Percentiles rank a stretch among this genome's conserved stretches.
Evolutionary conservation across 1,140 invertebrate genomes (phyloP).

Genomic region (Trichoplusia ni): DNA sequence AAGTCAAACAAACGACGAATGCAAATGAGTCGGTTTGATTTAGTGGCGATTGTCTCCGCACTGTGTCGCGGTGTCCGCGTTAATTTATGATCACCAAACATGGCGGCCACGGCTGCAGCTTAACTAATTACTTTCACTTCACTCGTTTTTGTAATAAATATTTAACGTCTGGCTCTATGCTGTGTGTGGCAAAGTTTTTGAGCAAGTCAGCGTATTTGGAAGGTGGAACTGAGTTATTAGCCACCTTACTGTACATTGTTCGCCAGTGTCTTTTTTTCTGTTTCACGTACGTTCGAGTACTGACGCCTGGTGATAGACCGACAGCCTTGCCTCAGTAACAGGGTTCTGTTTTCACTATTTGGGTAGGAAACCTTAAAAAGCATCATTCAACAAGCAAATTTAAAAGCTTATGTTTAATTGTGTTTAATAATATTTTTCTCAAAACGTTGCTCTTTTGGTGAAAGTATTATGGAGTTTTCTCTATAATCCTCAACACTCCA

Average conservation of each 20-base stretch:
- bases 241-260: background rate
- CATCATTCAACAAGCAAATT: too few species aligned
- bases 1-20: background rate
- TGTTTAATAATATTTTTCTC: too few species aligned
- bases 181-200: background rate
- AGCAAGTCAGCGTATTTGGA: background rate
- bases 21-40: background rate
- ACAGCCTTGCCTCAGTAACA: too few species aligned
- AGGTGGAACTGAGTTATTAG: background rate
- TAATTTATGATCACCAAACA: background rate
- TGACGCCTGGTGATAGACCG: too few species aligned
- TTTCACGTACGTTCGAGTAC: too few species aligned
- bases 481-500: background rate
- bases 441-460: too few species aligned
- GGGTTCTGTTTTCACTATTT: too few species aligned
- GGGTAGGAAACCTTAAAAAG: too few species aligned
- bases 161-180: conserved; percentile 7
- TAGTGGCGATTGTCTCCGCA: conserved; percentile 2
- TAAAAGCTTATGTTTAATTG: too few species aligned
- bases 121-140: conserved; percentile 1
- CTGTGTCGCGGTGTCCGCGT: background rate
- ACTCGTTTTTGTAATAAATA: conserved; percentile 3
- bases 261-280: too few species aligned
- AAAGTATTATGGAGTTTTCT: background rate
- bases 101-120: background rate